These are phyloP conservation scores for Campopleginae sp. DNA, from an alignment of 2,888 invertebrate species.

Conservation along the genomic window DNA sequence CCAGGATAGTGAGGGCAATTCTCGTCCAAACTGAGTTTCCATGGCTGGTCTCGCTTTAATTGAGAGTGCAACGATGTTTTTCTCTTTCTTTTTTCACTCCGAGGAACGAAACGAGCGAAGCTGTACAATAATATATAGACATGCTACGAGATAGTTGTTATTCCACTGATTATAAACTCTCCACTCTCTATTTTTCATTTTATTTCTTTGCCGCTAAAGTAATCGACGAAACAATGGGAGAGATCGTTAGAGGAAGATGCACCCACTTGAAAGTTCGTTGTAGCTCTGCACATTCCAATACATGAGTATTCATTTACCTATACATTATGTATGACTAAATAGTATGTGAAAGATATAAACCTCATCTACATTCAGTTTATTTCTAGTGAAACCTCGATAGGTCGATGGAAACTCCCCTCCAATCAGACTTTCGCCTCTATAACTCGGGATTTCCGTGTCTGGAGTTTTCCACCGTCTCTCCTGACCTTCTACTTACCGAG, in stretches of 20 bases:
- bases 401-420: not conserved
- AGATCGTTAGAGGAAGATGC: not conserved
- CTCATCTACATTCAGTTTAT: not conserved
- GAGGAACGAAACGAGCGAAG: slow-evolving; percentile 9
- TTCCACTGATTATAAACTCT: slow-evolving; percentile 29
- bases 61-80: slow-evolving; percentile 74
- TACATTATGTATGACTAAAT: not conserved
- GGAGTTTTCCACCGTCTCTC: not conserved
- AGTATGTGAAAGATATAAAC: slow-evolving; percentile 10
- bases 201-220: slow-evolving; percentile 23
- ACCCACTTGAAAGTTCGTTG: not conserved
- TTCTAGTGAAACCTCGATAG: not conserved
- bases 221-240: slow-evolving; percentile 36
- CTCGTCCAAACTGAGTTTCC: slow-evolving; percentile 32
- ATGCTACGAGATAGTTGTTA: slow-evolving; percentile 45
- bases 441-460: not conserved
- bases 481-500: not conserved
- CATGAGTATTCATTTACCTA: not conserved
- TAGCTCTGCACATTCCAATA: not conserved
- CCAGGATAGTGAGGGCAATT: slow-evolving; percentile 7
- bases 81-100: slow-evolving; percentile 36
- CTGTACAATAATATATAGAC: slow-evolving; percentile 57
- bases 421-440: not conserved
- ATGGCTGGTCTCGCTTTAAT: slow-evolving; percentile 72
- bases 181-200: not conserved